Percentiles rank a stretch among this genome's conserved stretches.
These are phyloP conservation scores for Sciurus carolinensis DNA, from an alignment of 2,797 vertebrate species.

Conservation along the genomic window DNA sequence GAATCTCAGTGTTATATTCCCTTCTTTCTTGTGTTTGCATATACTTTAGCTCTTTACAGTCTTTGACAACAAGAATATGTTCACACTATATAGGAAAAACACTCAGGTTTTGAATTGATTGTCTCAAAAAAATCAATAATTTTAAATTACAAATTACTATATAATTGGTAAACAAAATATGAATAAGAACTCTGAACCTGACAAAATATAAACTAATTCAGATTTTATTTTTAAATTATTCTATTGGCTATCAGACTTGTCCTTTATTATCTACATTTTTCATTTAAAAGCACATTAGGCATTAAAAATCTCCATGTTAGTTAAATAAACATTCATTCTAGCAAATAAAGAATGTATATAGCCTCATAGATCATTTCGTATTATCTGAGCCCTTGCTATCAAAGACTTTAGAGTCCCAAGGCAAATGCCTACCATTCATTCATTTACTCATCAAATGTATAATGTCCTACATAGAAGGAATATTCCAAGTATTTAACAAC, in stretches of 20 bases:
- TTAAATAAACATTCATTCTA: constrained; percentile 38
- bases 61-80: constrained; percentile 44
- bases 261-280: constrained; percentile 64
- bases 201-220: constrained; percentile 59
- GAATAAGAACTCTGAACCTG: constrained; percentile 45
- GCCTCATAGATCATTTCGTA: not conserved
- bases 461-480: not conserved
- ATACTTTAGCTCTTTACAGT: constrained; percentile 29
- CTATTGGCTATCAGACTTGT: constrained; percentile 9
- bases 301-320: constrained; percentile 47
- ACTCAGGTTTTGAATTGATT: constrained; percentile 64
- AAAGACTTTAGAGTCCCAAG: constrained; percentile 25
- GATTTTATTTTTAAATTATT: constrained; percentile 67
- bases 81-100: constrained; percentile 16
- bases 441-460: constrained; percentile 15
- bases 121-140: constrained; percentile 65
- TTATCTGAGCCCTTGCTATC: not conserved
- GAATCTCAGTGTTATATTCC: constrained; percentile 55
- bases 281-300: constrained; percentile 53
- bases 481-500: not conserved
- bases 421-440: constrained; percentile 8
- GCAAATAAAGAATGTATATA: not conserved
- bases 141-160: constrained; percentile 61
- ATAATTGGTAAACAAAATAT: constrained; percentile 61
- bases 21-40: constrained; percentile 63